Percentiles rank a stretch among this genome's conserved stretches.
Conservation (phyloP, 2,113 vertebrate genomes). For the Eulemur macaco region DNA sequence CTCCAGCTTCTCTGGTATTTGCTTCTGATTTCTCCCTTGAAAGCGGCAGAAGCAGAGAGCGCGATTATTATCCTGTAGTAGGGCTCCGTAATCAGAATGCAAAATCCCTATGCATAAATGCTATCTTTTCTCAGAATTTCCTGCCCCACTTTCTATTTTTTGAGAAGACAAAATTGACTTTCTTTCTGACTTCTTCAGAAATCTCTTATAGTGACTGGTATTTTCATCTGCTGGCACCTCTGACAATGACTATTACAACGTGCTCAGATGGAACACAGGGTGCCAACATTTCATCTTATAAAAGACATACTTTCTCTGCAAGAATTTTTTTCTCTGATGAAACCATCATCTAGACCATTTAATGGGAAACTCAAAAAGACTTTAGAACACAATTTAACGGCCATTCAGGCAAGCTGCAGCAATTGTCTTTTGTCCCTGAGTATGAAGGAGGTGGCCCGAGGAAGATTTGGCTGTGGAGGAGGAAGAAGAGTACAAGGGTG, state of each 20-base stretch:
- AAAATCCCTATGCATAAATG: neutral
- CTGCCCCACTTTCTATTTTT: slow-evolving; percentile 53
- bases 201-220: slow-evolving; percentile 22
- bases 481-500: neutral
- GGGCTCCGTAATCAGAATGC: neutral
- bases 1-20: neutral
- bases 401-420: neutral
- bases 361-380: slow-evolving; percentile 59
- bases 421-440: neutral
- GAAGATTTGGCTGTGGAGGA: neutral
- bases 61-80: neutral
- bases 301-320: slow-evolving; percentile 36
- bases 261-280: neutral
- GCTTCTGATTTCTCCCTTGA: neutral
- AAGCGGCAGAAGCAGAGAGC: neutral
- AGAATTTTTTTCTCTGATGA: slow-evolving; percentile 53
- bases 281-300: neutral
- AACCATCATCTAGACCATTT: slow-evolving; percentile 31
- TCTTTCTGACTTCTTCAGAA: slow-evolving; percentile 51
- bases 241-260: neutral
- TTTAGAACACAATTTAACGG: neutral
- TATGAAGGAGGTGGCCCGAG: neutral
- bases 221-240: slow-evolving; percentile 22
- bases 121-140: slow-evolving; percentile 49
- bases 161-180: slow-evolving; percentile 11